phyloP scores from a whole-genome alignment of 2,797 vertebrate species.

The Gallinago solitaria region DNA sequence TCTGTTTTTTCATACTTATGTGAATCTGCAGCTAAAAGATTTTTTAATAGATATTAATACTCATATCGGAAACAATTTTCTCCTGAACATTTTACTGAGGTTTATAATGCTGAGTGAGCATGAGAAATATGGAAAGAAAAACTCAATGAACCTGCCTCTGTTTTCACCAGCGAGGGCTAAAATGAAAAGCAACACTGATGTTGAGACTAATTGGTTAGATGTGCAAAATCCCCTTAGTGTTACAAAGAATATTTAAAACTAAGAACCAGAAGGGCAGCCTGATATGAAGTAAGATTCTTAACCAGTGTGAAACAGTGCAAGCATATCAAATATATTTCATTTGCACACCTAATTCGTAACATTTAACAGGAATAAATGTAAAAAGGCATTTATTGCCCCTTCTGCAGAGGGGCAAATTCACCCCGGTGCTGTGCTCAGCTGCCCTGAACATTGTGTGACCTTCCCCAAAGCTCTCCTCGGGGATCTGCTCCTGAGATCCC shows the following conservation, averaged over 20 bases:
- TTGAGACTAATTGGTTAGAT: background rate
- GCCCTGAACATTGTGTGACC: background rate
- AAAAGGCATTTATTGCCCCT: background rate
- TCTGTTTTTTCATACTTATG: background rate
- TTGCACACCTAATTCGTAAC: background rate
- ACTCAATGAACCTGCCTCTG: background rate
- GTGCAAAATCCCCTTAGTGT: background rate
- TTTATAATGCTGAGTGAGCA: background rate
- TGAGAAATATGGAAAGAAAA: background rate
- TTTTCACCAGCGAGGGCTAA: background rate
- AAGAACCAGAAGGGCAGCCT: background rate
- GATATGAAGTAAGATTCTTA: background rate
- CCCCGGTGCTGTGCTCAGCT: background rate
- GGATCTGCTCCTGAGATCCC: background rate
- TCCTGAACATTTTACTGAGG: background rate
- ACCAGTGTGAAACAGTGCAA: background rate
- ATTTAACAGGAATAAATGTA: background rate
- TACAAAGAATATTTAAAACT: background rate
- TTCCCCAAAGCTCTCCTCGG: background rate
- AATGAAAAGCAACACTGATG: background rate
- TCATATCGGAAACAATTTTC: background rate
- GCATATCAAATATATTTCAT: background rate
- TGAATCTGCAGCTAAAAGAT: background rate
- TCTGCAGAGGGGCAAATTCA: background rate
- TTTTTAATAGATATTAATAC: background rate